Percentiles rank a stretch among this genome's conserved stretches.
Conservation (phyloP, 2,113 vertebrate genomes). For the Clarias gariepinus region DNA sequence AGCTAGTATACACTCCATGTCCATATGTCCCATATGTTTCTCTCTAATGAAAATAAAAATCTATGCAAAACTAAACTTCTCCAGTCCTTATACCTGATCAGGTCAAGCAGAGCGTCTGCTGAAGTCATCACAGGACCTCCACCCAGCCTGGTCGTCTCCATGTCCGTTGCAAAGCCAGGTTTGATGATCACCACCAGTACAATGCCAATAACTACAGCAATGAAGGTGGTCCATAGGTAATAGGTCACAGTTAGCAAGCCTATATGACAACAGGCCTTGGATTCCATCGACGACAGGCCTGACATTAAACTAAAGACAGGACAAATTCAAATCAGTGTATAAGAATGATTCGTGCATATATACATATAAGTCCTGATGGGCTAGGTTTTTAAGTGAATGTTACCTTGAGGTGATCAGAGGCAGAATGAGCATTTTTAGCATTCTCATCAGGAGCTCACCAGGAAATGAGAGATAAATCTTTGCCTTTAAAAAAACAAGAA, state of each 20-base stretch:
- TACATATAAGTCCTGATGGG: background rate
- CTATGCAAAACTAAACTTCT: background rate
- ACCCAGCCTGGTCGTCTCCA: slow-evolving; percentile 72
- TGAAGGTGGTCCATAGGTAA: slow-evolving; percentile 90
- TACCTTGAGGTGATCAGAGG: slow-evolving; percentile 90
- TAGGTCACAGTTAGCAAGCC: slow-evolving; percentile 87
- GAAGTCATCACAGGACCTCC: slow-evolving; percentile 83
- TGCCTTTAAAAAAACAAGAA: slow-evolving; percentile 67
- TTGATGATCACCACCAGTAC: slow-evolving; percentile 81
- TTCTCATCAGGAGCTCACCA: slow-evolving; percentile 88
- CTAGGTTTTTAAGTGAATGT: slow-evolving; percentile 59
- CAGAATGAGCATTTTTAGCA: slow-evolving; percentile 90
- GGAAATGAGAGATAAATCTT: slow-evolving; percentile 89
- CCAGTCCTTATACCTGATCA: slow-evolving; percentile 75
- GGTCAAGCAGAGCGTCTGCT: slow-evolving; percentile 82
- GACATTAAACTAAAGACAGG: slow-evolving; percentile 80
- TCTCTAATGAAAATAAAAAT: background rate
- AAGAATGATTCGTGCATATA: too few relatives aligned
- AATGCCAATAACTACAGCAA: slow-evolving; percentile 84
- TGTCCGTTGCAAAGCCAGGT: slow-evolving; percentile 79
- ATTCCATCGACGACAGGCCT: slow-evolving; percentile 85
- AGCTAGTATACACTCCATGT: background rate
- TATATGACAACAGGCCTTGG: slow-evolving; percentile 82
- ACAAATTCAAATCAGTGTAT: background rate
- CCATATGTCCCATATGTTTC: background rate